Conservation (phyloP, 2,888 invertebrate genomes). For the Hymenopus coronatus region DNA sequence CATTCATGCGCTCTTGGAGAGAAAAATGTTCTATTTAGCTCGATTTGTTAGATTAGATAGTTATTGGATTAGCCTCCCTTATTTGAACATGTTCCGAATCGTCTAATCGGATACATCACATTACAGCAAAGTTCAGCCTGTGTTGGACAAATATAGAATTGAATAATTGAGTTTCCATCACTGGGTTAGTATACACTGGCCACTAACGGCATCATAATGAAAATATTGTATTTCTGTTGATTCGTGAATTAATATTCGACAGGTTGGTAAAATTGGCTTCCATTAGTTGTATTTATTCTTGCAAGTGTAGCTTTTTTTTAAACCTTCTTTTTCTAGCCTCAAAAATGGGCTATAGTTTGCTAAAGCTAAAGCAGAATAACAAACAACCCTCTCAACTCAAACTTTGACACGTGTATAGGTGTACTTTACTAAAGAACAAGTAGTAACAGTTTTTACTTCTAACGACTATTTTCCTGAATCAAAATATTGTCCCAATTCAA, state of each 20-base stretch:
- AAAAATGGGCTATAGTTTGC: no score
- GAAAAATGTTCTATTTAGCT: background rate
- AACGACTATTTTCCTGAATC: no score
- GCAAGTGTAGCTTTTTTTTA: no score
- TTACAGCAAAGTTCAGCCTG: background rate
- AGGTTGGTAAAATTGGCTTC: background rate
- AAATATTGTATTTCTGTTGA: background rate
- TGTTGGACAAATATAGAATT: background rate
- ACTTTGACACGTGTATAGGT: no score
- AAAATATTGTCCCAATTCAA: no score
- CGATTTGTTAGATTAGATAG: constrained; percentile 3
- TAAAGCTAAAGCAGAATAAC: no score
- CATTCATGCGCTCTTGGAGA: background rate
- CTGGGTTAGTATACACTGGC: background rate
- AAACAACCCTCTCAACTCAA: no score
- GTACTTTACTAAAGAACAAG: no score
- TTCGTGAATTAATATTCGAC: background rate
- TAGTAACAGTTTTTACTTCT: no score
- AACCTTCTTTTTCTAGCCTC: no score
- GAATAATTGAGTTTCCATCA: background rate
- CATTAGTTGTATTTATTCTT: background rate
- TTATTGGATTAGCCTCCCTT: background rate
- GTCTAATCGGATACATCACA: background rate
- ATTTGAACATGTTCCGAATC: background rate
- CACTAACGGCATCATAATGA: background rate